These are phyloP conservation scores for Prenolepis imparis DNA, from an alignment of 2,888 invertebrate genomes.

Conservation along the genomic window DNA sequence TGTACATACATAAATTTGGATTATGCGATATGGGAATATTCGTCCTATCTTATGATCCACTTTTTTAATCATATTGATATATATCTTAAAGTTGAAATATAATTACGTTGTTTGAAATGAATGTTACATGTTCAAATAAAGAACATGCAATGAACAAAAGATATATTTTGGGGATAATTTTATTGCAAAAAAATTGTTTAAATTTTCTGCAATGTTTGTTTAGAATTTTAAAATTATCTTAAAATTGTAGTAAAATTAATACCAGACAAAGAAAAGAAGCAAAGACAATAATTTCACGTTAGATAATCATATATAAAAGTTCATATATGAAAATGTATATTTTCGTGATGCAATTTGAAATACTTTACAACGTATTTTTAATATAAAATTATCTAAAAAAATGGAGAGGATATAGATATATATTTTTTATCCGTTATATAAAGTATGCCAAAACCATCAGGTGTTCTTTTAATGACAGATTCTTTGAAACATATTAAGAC, in stretches of 20 bases:
- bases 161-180: not conserved
- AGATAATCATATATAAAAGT: not conserved
- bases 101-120: not conserved
- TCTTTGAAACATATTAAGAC: not conserved
- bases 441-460: not conserved
- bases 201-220: not conserved
- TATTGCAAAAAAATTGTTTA: not conserved
- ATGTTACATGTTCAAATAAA: not conserved
- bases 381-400: not conserved
- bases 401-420: not conserved
- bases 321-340: not conserved
- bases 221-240: not conserved
- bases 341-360: not conserved
- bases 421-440: not conserved
- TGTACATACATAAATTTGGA: not conserved
- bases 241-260: not conserved
- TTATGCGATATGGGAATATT: not conserved
- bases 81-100: not conserved
- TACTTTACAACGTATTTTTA: not conserved
- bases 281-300: not conserved
- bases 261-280: not conserved
- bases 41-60: not conserved
- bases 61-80: not conserved
- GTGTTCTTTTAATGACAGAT: not conserved
- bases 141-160: not conserved